Conservation (phyloP, 2,888 invertebrate genomes). For the Nomada ferruginata region DNA sequence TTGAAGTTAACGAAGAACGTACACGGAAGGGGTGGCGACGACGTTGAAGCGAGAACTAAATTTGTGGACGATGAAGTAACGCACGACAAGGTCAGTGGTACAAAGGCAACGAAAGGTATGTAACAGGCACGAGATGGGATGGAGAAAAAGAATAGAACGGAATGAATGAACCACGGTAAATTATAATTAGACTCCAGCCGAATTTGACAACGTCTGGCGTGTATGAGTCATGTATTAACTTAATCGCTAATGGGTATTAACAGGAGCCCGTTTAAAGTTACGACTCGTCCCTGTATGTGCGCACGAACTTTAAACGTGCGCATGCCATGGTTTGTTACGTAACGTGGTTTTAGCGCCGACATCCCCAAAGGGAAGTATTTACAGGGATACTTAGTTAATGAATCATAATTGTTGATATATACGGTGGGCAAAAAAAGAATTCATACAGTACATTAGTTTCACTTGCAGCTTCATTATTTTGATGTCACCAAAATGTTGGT, state of each 20-base stretch:
- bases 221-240: conserved; percentile 61
- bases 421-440: no score
- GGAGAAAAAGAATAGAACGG: background rate
- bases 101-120: background rate
- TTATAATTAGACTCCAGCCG: conserved; percentile 63
- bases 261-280: conserved; percentile 58
- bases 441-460: no score
- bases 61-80: background rate
- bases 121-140: background rate
- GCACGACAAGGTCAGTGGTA: background rate
- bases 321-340: background rate
- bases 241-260: conserved; percentile 65
- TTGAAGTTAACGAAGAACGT: background rate
- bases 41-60: background rate
- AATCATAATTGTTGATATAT: conserved; percentile 17
- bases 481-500: no score
- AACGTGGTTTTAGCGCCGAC: conserved; percentile 21
- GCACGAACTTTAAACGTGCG: background rate
- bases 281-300: conserved; percentile 1
- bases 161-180: conserved; percentile 47
- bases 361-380: background rate
- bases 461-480: no score
- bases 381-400: conserved; percentile 24
- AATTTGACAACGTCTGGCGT: conserved; percentile 61
- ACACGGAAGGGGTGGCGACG: no score